phyloP scores from a whole-genome alignment of 2,797 vertebrate genomes.

The Falco berigora region DNA sequence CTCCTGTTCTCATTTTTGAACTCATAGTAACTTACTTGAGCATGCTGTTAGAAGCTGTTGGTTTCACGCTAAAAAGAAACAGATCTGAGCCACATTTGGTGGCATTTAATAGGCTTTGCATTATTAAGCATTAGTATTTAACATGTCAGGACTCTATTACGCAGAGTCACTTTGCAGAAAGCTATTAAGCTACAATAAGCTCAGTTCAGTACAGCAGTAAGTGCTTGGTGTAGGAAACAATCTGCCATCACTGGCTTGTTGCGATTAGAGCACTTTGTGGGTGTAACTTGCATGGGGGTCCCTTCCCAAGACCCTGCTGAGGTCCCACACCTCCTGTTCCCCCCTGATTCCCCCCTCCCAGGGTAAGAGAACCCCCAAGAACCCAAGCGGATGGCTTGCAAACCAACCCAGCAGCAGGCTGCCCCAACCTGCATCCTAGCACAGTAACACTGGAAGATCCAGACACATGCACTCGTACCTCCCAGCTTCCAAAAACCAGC shows the following conservation, averaged over 20 bases:
- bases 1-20: not conserved
- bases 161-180: not conserved
- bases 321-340: not conserved
- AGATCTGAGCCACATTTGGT: not conserved
- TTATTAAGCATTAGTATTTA: not conserved
- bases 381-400: not conserved
- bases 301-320: not conserved
- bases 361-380: not conserved
- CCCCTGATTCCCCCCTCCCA: accelerated
- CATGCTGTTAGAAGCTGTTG: not conserved
- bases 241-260: not conserved
- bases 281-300: accelerated
- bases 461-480: accelerated
- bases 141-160: not conserved
- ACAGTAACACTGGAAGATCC: not conserved
- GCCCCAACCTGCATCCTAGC: not conserved
- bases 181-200: not conserved
- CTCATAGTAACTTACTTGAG: not conserved
- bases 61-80: not conserved
- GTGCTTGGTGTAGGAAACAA: not conserved
- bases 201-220: not conserved
- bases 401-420: accelerated
- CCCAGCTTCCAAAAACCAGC: not conserved
- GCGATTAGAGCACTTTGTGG: not conserved
- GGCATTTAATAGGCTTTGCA: not conserved